Conservation (phyloP, 2,888 invertebrate genomes). For the Patella caerulea region DNA sequence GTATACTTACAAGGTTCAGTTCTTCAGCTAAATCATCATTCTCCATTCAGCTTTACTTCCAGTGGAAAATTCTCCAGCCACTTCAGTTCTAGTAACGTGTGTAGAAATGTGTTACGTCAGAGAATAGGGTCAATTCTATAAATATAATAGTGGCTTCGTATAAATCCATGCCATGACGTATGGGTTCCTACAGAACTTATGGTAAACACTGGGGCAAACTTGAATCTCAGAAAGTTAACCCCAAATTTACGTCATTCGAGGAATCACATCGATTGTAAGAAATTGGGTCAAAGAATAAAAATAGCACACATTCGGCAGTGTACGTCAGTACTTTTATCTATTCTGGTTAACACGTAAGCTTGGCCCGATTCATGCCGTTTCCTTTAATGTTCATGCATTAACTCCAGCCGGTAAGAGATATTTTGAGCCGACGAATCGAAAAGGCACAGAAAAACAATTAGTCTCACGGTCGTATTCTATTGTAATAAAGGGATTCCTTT, state of each 20-base stretch:
- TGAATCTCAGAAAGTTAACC: background rate
- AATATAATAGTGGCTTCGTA: background rate
- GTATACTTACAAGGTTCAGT: background rate
- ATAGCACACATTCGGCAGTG: background rate
- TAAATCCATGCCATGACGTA: background rate
- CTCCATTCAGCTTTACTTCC: conserved; percentile 2
- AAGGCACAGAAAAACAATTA: too few species aligned
- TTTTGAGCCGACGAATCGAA: too few species aligned
- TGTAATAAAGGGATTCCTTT: too few species aligned
- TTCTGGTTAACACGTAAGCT: too few species aligned
- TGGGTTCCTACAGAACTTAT: background rate
- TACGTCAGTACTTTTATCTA: too few species aligned
- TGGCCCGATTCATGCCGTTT: background rate
- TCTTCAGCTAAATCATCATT: background rate
- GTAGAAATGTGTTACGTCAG: background rate
- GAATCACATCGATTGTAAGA: background rate
- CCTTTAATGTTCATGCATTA: conserved; percentile 9
- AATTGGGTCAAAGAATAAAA: background rate
- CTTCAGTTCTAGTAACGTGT: background rate
- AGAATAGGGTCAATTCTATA: conserved; percentile 2
- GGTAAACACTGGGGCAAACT: background rate
- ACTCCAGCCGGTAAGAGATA: background rate
- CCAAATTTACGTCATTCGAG: background rate
- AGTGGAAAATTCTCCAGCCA: conserved; percentile 2
- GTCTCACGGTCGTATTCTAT: too few species aligned